Conservation (phyloP, 2,888 invertebrate genomes). For the Volucella bombylans region DNA sequence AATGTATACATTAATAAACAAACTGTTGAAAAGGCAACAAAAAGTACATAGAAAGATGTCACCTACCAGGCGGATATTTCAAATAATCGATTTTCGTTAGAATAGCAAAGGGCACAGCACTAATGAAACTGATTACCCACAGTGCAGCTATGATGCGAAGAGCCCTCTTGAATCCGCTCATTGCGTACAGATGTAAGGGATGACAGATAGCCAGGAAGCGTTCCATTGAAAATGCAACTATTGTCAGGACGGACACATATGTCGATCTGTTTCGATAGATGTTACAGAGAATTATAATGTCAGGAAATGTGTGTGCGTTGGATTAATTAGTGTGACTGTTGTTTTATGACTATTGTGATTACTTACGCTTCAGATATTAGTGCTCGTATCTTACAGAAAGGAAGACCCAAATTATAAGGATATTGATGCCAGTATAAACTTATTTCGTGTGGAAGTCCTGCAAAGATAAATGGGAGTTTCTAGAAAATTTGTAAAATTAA, state of each 20-base stretch:
- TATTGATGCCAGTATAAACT: constrained; percentile 94
- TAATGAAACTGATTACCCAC: constrained; percentile 89
- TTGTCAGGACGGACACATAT: constrained; percentile 94
- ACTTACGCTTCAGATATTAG: constrained; percentile 93
- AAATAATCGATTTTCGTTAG: constrained; percentile 90
- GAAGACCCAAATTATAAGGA: constrained; percentile 91
- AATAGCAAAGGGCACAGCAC: constrained; percentile 90
- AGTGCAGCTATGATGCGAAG: constrained; percentile 89
- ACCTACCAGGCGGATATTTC: constrained; percentile 87
- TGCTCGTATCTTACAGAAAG: constrained; percentile 91
- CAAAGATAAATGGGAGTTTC: constrained; percentile 8
- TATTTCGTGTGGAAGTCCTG: constrained; percentile 93
- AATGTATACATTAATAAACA: constrained; percentile 1
- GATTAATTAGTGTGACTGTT: constrained; percentile 20
- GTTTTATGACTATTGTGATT: constrained; percentile 38
- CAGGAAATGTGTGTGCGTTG: neutral
- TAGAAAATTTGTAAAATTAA: neutral
- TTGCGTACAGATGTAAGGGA: constrained; percentile 91
- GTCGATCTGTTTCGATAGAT: constrained; percentile 86
- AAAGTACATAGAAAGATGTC: neutral
- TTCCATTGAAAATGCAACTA: constrained; percentile 95
- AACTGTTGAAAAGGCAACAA: neutral
- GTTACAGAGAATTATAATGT: too few relatives aligned
- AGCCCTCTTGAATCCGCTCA: constrained; percentile 92
- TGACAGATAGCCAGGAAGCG: constrained; percentile 95